A percentile compares a stretch with the other conserved stretches of the same genome.
Evolutionary conservation across 92 coral and sea anemone genomes (phyloP).

Genomic region (Umimayanthus kanabou): DNA sequence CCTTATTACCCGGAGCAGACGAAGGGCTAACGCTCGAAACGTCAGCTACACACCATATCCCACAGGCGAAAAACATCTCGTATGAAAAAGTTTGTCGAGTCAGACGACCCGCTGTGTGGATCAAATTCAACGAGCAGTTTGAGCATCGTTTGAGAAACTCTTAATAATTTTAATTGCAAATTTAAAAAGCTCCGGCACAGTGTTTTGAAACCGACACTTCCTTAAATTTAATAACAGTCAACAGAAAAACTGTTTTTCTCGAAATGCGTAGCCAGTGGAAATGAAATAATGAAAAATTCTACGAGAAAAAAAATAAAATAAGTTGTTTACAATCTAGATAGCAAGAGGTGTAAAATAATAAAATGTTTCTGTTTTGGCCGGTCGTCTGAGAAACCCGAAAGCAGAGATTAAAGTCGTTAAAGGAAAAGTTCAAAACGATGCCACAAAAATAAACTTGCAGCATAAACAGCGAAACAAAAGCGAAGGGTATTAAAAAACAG

Average conservation of each 20-base stretch:
- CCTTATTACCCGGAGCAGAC: too few relatives aligned
- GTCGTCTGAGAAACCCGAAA: constrained; percentile 24
- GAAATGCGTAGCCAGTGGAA: background rate
- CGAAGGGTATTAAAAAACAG: background rate
- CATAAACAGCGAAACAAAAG: background rate
- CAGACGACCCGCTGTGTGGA: background rate
- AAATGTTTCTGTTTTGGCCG: background rate
- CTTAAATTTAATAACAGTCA: background rate
- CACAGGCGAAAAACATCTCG: too few relatives aligned
- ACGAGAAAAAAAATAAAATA: too few relatives aligned
- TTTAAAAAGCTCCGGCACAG: background rate
- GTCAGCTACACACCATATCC: too few relatives aligned
- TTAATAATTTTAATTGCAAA: constrained; percentile 17
- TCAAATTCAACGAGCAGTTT: background rate
- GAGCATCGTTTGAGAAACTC: background rate
- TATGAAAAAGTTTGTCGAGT: background rate
- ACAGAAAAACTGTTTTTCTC: background rate
- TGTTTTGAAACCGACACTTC: background rate
- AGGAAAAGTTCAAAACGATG: background rate
- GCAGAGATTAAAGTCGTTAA: background rate
- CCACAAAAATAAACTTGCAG: background rate
- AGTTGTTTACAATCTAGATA: background rate
- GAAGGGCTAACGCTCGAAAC: too few relatives aligned
- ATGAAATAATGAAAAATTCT: too few relatives aligned
- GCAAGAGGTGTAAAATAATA: background rate